Conservation (phyloP, 2,797 vertebrate genomes). For the Myiotriccus ornatus region DNA sequence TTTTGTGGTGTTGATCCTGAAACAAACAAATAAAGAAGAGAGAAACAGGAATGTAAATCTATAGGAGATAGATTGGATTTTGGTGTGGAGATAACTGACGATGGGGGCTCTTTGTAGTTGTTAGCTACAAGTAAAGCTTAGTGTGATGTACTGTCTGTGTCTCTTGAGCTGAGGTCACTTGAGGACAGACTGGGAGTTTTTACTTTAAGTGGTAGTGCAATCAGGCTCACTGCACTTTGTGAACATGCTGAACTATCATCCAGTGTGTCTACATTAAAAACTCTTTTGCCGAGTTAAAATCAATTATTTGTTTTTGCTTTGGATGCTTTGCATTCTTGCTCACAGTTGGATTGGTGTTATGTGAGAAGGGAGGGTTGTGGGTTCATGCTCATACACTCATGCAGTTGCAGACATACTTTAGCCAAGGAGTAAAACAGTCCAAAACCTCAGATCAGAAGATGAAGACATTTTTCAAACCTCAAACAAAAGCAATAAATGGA, state of each 20-base stretch:
- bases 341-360: slow-evolving; percentile 45
- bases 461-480: slow-evolving; percentile 44
- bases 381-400: neutral
- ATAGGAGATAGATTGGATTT: neutral
- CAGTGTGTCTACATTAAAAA: neutral
- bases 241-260: neutral
- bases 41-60: neutral
- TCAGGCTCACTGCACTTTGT: neutral
- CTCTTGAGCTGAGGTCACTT: neutral
- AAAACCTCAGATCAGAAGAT: slow-evolving; percentile 64
- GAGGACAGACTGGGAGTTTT: neutral
- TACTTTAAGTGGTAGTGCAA: neutral
- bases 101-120: neutral
- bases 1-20: neutral
- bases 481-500: slow-evolving; percentile 59
- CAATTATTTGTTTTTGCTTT: slow-evolving; percentile 57
- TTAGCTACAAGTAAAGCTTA: neutral
- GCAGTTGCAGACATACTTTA: slow-evolving; percentile 42
- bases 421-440: slow-evolving; percentile 4
- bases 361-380: slow-evolving; percentile 49
- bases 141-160: neutral
- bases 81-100: neutral
- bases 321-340: slow-evolving; percentile 60
- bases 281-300: slow-evolving; percentile 5
- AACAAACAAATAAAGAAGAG: neutral